A percentile compares a stretch with the other conserved stretches of the same genome.
phyloP scores from a whole-genome alignment of 2,797 vertebrate genomes.

The Gephyroberyx darwinii region DNA sequence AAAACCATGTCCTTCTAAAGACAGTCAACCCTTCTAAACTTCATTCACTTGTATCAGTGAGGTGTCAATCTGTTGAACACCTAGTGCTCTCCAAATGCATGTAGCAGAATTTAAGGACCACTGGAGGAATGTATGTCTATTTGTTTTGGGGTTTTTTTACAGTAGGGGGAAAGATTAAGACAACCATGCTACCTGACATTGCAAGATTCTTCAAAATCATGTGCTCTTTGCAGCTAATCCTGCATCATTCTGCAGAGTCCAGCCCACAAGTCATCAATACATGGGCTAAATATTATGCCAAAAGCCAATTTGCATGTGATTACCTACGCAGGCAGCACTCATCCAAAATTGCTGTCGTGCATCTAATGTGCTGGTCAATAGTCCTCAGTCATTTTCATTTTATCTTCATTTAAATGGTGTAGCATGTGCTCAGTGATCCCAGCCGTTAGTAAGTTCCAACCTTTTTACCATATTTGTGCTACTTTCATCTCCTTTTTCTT shows the following conservation, averaged over 20 bases:
- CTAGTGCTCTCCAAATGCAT: too few relatives aligned
- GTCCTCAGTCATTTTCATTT: too few relatives aligned
- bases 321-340: not conserved
- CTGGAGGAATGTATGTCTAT: too few relatives aligned
- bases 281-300: not conserved
- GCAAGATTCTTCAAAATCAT: not conserved
- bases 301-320: conserved; percentile 1
- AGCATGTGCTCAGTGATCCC: not conserved
- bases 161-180: too few relatives aligned
- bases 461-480: not conserved
- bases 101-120: too few relatives aligned
- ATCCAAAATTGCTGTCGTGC: not conserved
- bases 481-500: not conserved
- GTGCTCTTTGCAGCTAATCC: not conserved
- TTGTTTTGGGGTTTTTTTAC: too few relatives aligned
- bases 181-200: not conserved
- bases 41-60: too few relatives aligned
- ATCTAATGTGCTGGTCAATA: not conserved
- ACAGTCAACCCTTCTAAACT: too few relatives aligned
- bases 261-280: conserved; percentile 2
- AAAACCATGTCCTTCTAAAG: too few relatives aligned
- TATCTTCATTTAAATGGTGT: not conserved
- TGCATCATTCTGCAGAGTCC: not conserved
- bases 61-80: too few relatives aligned
- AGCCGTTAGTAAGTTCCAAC: not conserved